Base-by-base conservation (phyloP, 2,888 invertebrate species). In the Keiferia lycopersicella region DNA sequence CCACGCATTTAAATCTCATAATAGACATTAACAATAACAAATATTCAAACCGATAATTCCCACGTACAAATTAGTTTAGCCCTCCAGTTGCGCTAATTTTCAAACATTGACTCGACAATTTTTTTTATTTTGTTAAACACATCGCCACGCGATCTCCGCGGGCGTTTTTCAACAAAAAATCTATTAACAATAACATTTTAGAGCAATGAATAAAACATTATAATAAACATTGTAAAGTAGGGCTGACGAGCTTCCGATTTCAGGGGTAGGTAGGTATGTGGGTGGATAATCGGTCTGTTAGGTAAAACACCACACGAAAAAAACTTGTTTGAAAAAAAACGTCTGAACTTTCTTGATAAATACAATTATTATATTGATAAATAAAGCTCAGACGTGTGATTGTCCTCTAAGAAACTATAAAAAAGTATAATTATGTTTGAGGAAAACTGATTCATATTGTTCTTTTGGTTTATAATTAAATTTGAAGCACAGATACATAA, bases 181-280 rank as follows among this genome's bases (percentile, higher is more conserved):
- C 65, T 71, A 73, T 77, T 78, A 80, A 86, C 83, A 87, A 83
- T 83, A 82, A 81, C 77, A 66, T 79, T 77, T 79, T 73, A n/a
- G 75, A 64, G 74, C 74, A 76, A 87, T 88, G 86, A 89, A 88
- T 89, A 85, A 86, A 83, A 87, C 83, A 88, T 87, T 81, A 68
- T 64, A 48, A 70, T 64, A 48, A 70, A 66, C 72, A 64, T 67
- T 68, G 67, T 65, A 64, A 64, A 59, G 41, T 59, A 63, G 57
- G 66, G 68, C 62, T 65, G 45, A 64, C 68, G 22, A 63, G 61
- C 67, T 67, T 78, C 71, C 66, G 66, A 70, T 63, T 72, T 51
- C 53, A 53, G 62, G 48, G 62, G 0, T 62, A 22, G 8, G 51
- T 30, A 16, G 16, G 50, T 30, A n/a, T 20, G 48, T 30, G 34